Percentiles rank a stretch among this genome's conserved stretches.
Conservation (phyloP, 2,797 vertebrate species). For the Syngnathus rostellatus region DNA sequence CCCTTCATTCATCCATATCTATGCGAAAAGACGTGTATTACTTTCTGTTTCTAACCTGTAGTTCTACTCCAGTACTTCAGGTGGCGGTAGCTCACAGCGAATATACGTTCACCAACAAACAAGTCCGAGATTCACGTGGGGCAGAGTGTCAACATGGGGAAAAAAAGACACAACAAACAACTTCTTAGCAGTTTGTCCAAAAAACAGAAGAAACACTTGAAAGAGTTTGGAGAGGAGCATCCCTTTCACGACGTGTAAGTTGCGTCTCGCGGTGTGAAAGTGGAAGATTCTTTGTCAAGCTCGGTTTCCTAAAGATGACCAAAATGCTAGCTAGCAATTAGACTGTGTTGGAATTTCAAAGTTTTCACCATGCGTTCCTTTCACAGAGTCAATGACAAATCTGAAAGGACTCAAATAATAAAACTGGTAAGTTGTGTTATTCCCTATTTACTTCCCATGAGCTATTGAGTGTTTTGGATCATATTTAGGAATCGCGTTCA, state of each 20-base stretch:
- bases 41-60: conserved; percentile 1
- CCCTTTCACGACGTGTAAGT: conserved; percentile 82
- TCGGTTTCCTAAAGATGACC: too few relatives aligned
- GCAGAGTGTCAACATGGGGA: conserved; percentile 73
- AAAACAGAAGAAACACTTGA: conserved; percentile 87
- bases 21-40: too few relatives aligned
- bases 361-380: background rate
- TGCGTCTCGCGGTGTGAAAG: background rate
- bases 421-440: conserved; percentile 72
- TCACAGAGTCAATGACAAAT: conserved; percentile 69
- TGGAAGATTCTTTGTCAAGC: background rate
- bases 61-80: conserved; percentile 22
- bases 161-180: conserved; percentile 62
- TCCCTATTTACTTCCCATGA: too few relatives aligned
- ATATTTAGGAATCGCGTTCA: too few relatives aligned
- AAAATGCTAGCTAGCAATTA: background rate
- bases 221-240: conserved; percentile 91
- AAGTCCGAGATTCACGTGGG: conserved; percentile 27
- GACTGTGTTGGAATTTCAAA: background rate
- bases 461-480: too few relatives aligned
- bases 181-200: conserved; percentile 72
- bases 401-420: conserved; percentile 73
- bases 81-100: background rate
- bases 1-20: too few relatives aligned
- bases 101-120: background rate